phyloP scores from a whole-genome alignment of 2,113 vertebrate genomes.

The Menidia beryllina region DNA sequence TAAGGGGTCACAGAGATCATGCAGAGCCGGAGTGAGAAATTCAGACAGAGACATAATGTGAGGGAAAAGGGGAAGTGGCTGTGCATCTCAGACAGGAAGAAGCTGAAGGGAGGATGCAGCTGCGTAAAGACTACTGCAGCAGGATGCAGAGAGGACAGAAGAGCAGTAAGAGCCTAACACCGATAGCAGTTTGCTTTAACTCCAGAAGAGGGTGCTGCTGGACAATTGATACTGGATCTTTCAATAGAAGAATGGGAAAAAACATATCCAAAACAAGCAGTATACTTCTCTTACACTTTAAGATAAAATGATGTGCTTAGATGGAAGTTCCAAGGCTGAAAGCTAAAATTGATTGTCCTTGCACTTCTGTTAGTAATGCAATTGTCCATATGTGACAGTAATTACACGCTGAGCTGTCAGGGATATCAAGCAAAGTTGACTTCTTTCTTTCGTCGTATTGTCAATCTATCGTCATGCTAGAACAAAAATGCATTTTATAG shows the following conservation, averaged over 20 bases:
- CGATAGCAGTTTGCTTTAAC: conserved; percentile 55
- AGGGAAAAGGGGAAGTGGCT: conserved; percentile 50
- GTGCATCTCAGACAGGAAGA: conserved; percentile 52
- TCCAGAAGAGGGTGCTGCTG: conserved; percentile 99
- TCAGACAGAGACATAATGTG: conserved; percentile 39
- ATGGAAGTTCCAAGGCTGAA: conserved; percentile 62
- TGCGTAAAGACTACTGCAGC: conserved; percentile 56
- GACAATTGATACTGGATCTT: conserved; percentile 86
- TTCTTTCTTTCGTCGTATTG: conserved; percentile 61
- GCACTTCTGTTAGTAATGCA: conserved; percentile 67
- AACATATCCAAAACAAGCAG: conserved; percentile 40
- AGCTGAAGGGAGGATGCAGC: conserved; percentile 42
- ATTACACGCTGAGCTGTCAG: conserved; percentile 76
- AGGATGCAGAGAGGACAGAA: conserved; percentile 44
- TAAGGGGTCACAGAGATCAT: conserved; percentile 72
- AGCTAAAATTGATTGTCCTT: conserved; percentile 69
- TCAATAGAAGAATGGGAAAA: not conserved
- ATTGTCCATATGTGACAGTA: conserved; percentile 75
- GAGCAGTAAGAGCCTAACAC: conserved; percentile 3
- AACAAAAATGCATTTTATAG: conserved; percentile 57
- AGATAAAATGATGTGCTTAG: conserved; percentile 69
- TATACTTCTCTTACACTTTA: conserved; percentile 34
- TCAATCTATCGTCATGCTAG: conserved; percentile 62
- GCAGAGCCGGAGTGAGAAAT: conserved; percentile 55
- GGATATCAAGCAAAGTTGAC: conserved; percentile 74